These are phyloP conservation scores for Equus quagga DNA, from an alignment of 2,113 vertebrate species.

Conservation along the genomic window DNA sequence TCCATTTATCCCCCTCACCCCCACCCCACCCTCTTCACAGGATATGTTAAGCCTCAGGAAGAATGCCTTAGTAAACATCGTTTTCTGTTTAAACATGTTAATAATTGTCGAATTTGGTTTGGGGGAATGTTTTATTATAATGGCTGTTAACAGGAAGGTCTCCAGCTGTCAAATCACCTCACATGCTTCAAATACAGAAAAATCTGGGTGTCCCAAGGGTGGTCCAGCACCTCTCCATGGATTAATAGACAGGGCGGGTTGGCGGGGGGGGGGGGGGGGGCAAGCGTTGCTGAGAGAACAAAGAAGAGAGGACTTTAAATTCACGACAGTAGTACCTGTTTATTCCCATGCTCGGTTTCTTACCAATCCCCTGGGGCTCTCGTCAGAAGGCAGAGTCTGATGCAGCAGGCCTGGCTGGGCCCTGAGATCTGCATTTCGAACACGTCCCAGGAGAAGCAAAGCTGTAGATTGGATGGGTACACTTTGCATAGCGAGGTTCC, in stretches of 20 bases:
- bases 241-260: not conserved
- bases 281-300: not conserved
- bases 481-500: not conserved
- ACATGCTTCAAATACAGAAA: constrained; percentile 42
- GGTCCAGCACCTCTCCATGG: not conserved
- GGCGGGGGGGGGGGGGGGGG: no score
- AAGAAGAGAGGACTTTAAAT: not conserved
- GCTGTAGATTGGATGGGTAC: no score
- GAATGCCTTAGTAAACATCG: constrained; percentile 79
- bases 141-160: constrained; percentile 74
- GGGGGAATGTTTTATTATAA: constrained; percentile 76
- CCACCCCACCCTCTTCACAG: constrained; percentile 54
- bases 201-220: constrained; percentile 33
- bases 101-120: constrained; percentile 80
- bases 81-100: constrained; percentile 83
- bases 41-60: constrained; percentile 75
- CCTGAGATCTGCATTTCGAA: not conserved
- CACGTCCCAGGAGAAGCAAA: not conserved
- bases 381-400: not conserved
- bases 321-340: not conserved
- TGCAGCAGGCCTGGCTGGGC: not conserved
- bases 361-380: not conserved
- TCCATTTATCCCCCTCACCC: constrained; percentile 45
- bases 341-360: not conserved
- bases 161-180: constrained; percentile 72